Evolutionary conservation across 2,888 invertebrate genomes (phyloP).

Genomic region (Phorcus lineatus): DNA sequence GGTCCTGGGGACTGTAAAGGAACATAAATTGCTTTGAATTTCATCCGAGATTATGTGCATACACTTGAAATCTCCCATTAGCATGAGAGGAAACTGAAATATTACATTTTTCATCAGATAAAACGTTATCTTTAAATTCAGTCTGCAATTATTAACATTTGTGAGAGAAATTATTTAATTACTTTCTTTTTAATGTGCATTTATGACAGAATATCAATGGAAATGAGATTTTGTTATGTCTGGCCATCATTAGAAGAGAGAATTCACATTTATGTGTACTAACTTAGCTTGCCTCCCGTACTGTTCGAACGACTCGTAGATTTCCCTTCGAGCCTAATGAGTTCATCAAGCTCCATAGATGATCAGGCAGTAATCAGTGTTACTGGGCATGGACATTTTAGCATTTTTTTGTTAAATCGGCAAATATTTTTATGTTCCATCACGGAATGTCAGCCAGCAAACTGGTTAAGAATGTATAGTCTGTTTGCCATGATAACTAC

Average conservation of each 20-base stretch:
- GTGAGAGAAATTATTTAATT: constrained; percentile 22
- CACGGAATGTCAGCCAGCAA: too few relatives aligned
- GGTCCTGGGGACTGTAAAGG: neutral
- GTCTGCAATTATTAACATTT: constrained; percentile 13
- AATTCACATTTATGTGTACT: constrained; percentile 7
- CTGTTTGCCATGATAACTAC: too few relatives aligned
- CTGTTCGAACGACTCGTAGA: neutral
- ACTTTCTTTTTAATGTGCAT: constrained; percentile 22
- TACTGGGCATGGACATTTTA: too few relatives aligned
- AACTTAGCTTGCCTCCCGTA: neutral
- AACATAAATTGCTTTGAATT: constrained; percentile 22
- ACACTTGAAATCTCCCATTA: constrained; percentile 18
- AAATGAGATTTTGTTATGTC: constrained; percentile 15
- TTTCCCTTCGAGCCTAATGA: neutral
- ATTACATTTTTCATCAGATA: constrained; percentile 23
- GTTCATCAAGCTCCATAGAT: neutral
- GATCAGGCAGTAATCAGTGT: neutral
- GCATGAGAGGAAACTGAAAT: neutral
- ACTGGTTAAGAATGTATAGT: too few relatives aligned
- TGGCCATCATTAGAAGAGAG: neutral
- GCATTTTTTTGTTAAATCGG: too few relatives aligned
- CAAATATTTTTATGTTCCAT: too few relatives aligned
- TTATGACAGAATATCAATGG: constrained; percentile 20
- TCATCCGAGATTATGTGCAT: constrained; percentile 1
- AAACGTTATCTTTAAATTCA: constrained; percentile 18